Percentiles rank a stretch among this genome's conserved stretches.
Conservation (phyloP, 2,888 invertebrate species). For the Callimorpha dominula region DNA sequence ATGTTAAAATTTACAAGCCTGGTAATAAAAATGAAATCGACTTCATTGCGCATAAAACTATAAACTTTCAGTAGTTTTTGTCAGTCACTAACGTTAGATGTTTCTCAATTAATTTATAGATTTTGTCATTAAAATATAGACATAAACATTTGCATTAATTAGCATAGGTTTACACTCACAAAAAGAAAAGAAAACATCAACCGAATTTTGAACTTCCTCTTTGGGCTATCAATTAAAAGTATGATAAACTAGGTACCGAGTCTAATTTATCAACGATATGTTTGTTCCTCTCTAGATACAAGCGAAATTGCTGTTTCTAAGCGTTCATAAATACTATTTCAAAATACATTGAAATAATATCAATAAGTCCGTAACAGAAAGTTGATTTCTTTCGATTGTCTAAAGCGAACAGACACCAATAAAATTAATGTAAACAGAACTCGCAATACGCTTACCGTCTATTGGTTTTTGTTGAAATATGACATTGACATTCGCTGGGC, state of each 20-base stretch:
- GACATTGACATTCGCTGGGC: constrained; percentile 78
- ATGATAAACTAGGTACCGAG: too few species aligned
- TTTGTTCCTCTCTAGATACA: background rate
- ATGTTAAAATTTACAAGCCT: background rate
- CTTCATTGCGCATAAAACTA: background rate
- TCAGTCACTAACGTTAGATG: too few species aligned
- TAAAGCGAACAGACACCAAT: constrained; percentile 20
- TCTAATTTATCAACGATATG: background rate
- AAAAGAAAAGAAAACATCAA: too few species aligned
- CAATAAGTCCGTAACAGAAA: constrained; percentile 1
- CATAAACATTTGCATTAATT: too few species aligned
- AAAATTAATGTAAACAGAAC: constrained; percentile 39
- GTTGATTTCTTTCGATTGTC: constrained; percentile 6
- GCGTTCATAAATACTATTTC: background rate
- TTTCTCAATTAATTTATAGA: too few species aligned
- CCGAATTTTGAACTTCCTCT: too few species aligned
- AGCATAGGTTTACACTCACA: too few species aligned
- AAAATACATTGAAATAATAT: background rate
- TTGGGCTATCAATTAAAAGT: too few species aligned
- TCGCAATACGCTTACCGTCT: constrained; percentile 47
- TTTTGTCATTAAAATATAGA: too few species aligned
- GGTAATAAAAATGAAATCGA: background rate
- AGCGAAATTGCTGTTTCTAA: background rate
- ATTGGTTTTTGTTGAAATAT: constrained; percentile 56
- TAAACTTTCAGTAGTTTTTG: background rate